phyloP scores from a whole-genome alignment of 2,888 invertebrate genomes.

The Ephialtes manifestator region DNA sequence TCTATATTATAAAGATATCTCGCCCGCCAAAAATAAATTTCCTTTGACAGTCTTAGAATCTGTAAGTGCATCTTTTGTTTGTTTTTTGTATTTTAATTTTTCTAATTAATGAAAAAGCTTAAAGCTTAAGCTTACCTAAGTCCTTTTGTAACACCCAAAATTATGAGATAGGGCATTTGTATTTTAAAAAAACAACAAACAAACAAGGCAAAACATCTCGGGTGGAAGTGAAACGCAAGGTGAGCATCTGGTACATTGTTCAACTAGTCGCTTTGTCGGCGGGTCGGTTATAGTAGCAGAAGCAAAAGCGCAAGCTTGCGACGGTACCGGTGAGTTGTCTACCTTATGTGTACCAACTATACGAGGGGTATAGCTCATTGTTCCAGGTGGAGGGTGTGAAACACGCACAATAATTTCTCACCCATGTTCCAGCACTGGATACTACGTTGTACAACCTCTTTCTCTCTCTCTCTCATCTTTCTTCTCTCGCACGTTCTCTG shows the following conservation, averaged over 20 bases:
- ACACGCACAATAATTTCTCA: constrained; percentile 70
- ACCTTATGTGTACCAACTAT: constrained; percentile 51
- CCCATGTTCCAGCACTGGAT: constrained; percentile 52
- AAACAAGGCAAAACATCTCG: constrained; percentile 25
- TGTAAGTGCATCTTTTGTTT: too few species aligned
- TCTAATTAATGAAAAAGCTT: not conserved
- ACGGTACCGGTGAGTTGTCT: constrained; percentile 54
- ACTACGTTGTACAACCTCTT: constrained; percentile 8
- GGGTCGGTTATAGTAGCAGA: constrained; percentile 44
- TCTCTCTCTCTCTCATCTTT: constrained; percentile 48
- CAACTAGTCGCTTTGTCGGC: constrained; percentile 65
- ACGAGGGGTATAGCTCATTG: constrained; percentile 57
- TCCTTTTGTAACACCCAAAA: constrained; percentile 17
- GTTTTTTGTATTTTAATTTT: too few species aligned
- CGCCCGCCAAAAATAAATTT: too few species aligned
- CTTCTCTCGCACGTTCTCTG: constrained; percentile 6
- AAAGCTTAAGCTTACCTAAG: not conserved
- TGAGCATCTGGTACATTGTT: constrained; percentile 69
- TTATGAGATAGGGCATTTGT: constrained; percentile 45
- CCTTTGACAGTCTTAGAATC: too few species aligned
- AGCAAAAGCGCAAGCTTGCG: constrained; percentile 67
- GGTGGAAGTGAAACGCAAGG: constrained; percentile 50
- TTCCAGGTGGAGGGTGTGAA: constrained; percentile 66
- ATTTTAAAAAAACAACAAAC: constrained; percentile 52
- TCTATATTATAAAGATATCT: too few species aligned